Percentiles rank a stretch among this genome's conserved stretches.
Conservation (phyloP, 2,888 invertebrate species). For the Tinea pellionella region DNA sequence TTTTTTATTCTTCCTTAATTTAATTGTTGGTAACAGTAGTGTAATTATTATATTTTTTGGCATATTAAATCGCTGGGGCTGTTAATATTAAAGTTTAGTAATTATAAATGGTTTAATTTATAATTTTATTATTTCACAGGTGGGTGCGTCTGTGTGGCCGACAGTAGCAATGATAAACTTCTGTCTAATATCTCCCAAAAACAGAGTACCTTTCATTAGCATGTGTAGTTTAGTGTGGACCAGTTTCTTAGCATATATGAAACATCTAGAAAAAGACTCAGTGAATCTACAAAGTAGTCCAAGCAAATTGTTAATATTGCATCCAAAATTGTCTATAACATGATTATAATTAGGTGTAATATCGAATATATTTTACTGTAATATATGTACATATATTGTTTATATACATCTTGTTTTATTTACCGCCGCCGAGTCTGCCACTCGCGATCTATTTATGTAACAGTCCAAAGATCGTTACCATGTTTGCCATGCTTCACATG, state of each 20-base stretch:
- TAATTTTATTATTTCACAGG: constrained; percentile 48
- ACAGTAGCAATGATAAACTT: constrained; percentile 80
- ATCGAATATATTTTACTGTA: neutral
- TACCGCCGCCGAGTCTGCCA: neutral
- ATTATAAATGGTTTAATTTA: too few species aligned
- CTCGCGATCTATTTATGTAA: neutral
- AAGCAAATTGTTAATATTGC: neutral
- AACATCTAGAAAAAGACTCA: constrained; percentile 65
- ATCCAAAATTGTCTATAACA: neutral
- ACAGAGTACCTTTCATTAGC: constrained; percentile 82
- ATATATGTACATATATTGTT: neutral
- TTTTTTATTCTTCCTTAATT: too few species aligned
- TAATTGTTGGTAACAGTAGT: too few species aligned
- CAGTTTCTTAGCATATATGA: constrained; percentile 84
- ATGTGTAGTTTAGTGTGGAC: constrained; percentile 83
- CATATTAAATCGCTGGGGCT: too few species aligned
- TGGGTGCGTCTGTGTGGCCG: constrained; percentile 80
- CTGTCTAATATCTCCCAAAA: constrained; percentile 76
- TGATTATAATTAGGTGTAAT: neutral
- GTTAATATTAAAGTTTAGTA: too few species aligned
- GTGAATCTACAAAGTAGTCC: neutral
- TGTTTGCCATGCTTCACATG: neutral
- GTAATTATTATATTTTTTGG: too few species aligned
- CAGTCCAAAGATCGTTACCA: neutral
- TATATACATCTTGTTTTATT: neutral